These are phyloP conservation scores for Drosophila erecta DNA, from an alignment of 1,140 invertebrate genomes.

Conservation along the genomic window DNA sequence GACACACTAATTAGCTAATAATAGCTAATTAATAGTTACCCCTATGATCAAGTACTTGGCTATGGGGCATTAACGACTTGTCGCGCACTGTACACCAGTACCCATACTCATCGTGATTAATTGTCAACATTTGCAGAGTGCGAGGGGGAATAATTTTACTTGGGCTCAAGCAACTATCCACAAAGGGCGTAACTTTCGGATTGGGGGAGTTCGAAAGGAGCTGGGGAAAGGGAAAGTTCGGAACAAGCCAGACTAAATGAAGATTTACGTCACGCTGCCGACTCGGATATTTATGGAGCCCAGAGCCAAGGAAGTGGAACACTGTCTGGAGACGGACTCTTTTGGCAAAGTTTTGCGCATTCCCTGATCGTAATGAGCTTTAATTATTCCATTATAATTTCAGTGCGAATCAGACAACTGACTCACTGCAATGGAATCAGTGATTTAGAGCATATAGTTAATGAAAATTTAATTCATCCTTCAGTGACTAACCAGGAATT, in stretches of 20 bases:
- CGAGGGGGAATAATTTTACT: conserved; percentile 25
- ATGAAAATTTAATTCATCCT: neutral
- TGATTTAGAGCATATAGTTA: too few relatives aligned
- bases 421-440: conserved; percentile 9
- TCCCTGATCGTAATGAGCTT: conserved; percentile 31
- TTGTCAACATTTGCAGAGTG: conserved; percentile 55
- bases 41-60: too few relatives aligned
- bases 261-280: conserved; percentile 57
- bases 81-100: conserved; percentile 29
- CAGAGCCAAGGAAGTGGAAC: conserved; percentile 35
- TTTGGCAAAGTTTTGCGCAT: conserved; percentile 23
- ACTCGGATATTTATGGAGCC: conserved; percentile 41
- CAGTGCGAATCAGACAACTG: neutral
- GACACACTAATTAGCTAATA: too few relatives aligned
- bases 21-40: too few relatives aligned
- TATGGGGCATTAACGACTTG: neutral
- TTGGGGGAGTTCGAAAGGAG: conserved; percentile 8
- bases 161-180: conserved; percentile 44
- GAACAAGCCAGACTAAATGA: conserved; percentile 49
- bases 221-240: conserved; percentile 35
- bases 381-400: conserved; percentile 29
- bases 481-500: neutral
- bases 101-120: conserved; percentile 68
- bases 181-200: conserved; percentile 33
- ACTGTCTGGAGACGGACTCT: conserved; percentile 16